Conservation (phyloP, 2,797 vertebrate species). For the Corythornis leucogaster region DNA sequence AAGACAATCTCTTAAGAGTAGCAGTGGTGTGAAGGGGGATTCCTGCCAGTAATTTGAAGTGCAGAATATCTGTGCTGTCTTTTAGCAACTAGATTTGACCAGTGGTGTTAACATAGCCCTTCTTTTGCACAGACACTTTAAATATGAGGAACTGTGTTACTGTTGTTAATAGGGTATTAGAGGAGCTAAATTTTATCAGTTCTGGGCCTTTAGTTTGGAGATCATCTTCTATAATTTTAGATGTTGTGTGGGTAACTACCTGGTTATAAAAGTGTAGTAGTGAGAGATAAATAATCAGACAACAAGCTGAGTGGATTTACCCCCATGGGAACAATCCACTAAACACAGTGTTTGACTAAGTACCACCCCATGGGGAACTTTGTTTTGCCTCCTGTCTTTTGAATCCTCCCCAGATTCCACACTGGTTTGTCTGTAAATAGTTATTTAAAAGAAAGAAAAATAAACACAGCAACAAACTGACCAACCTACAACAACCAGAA, state of each 20-base stretch:
- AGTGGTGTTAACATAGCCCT: not conserved
- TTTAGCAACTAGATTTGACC: not conserved
- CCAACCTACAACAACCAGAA: too few relatives aligned
- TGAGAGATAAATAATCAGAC: not conserved
- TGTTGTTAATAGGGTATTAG: not conserved
- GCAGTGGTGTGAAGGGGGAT: not conserved
- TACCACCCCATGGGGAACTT: not conserved
- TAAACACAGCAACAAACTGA: not conserved
- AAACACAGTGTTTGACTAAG: not conserved
- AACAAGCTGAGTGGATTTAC: not conserved
- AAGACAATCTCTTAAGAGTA: not conserved
- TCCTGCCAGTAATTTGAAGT: slow-evolving; percentile 6
- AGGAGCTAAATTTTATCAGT: not conserved
- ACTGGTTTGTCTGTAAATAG: not conserved
- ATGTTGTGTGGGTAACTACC: not conserved
- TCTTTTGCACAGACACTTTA: not conserved
- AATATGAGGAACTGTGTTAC: not conserved
- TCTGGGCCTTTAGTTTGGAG: not conserved
- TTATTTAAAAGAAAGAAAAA: not conserved
- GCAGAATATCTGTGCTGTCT: not conserved
- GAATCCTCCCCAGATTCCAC: not conserved
- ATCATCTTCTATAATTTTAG: not conserved
- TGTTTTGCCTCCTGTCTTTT: not conserved
- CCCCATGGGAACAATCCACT: not conserved
- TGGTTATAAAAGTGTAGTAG: not conserved